Base-by-base conservation (phyloP, 2,113 vertebrate species). In the Podilymbus podiceps region DNA sequence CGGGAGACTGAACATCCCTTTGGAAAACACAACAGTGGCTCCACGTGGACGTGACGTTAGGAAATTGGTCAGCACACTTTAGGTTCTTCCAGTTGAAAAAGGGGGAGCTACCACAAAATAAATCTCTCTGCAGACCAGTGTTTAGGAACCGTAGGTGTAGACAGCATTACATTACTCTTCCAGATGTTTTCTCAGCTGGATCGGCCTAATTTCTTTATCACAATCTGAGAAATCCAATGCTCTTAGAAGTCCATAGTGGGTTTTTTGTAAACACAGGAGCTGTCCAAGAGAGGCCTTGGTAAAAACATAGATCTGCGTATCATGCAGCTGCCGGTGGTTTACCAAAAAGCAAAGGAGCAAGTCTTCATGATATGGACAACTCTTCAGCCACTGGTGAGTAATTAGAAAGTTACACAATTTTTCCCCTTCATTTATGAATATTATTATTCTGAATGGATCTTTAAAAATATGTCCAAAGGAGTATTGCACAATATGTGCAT, bases 251-350 rank as follows among this genome's bases (percentile, higher is more conserved):
- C 50, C 21, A 4, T 0, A 0, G 25, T 84, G 69, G 5, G 2
- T 49, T 69, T 87, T 88, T 90, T 80, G 25, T 82, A 50, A 68
- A 55, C 60, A 5, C 52, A 99, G 98, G 98, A 97, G n/a, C 94
- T 99, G 88, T 97, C 98, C 92, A 91, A 93, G 84, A 93, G 97
- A 77, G 98, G 98, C 40, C 97, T 99, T 56, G 98, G 98, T 68
- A 50, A 93, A 12, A 88, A 83, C 67, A 63, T 96, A 10, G 38
- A 97, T 42, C 93, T 99, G 47, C 67, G 5, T 20, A 97, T 97
- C 38, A 94, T 96, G 76, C 98, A 99, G 95, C 90, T 99, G 77
- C 99, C 98, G 3, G 98, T 98, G 68, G 98, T 95, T 97, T 99
- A 99, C 91, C 95, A 94, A 40, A 98, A 98, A 84, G 97, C 97